Conservation (phyloP, 2,888 invertebrate genomes). For the Oxystoma pomonae region DNA sequence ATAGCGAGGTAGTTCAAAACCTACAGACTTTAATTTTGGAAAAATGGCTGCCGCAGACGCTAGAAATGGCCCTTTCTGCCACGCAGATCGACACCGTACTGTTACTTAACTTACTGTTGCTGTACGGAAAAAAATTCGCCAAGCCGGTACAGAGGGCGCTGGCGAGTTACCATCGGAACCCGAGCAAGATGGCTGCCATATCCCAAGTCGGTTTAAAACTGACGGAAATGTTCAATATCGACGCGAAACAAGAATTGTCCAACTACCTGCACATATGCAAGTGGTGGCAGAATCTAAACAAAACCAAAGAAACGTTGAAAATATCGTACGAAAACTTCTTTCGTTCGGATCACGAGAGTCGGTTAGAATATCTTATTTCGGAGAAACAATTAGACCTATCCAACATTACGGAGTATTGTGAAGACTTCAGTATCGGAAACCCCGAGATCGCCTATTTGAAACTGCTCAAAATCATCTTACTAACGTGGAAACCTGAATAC, state of each 20-base stretch:
- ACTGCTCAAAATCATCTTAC: slow-evolving; percentile 25
- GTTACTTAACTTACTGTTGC: slow-evolving; percentile 41
- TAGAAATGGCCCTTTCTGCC: slow-evolving; percentile 42
- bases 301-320: slow-evolving; percentile 4
- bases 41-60: slow-evolving; percentile 7
- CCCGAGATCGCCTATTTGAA: slow-evolving; percentile 27
- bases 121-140: slow-evolving; percentile 14
- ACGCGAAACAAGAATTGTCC: slow-evolving; percentile 21
- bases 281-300: slow-evolving; percentile 37
- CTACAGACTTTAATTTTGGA: slow-evolving; percentile 3
- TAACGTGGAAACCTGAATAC: slow-evolving; percentile 48
- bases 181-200: slow-evolving; percentile 32
- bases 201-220: slow-evolving; percentile 32
- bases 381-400: slow-evolving; percentile 30
- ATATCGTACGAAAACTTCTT: slow-evolving; percentile 36
- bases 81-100: slow-evolving; percentile 42
- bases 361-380: slow-evolving; percentile 32
- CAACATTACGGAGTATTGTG: slow-evolving; percentile 47
- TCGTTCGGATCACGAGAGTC: slow-evolving; percentile 21
- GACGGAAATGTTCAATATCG: slow-evolving; percentile 24
- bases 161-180: slow-evolving; percentile 32
- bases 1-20: not conserved
- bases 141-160: slow-evolving; percentile 28
- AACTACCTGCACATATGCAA: slow-evolving; percentile 28
- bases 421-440: slow-evolving; percentile 44